Evolutionary conservation across 2,888 invertebrate genomes (phyloP).

Genomic region (Metalampra italica): DNA sequence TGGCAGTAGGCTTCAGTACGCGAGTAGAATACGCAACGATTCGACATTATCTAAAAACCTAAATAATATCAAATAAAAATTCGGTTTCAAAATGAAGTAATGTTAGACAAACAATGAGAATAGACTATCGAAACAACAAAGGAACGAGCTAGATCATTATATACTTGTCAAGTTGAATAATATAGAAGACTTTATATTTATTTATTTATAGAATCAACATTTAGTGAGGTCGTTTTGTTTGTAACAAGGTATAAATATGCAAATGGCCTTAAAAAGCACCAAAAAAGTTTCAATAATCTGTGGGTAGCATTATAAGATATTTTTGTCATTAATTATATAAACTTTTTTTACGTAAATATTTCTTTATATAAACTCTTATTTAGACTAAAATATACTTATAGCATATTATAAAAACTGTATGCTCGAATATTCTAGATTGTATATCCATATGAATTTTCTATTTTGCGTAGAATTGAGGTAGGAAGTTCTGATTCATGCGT

Average conservation of each 20-base stretch:
- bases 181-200: slow-evolving; percentile 31
- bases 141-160: slow-evolving; percentile 43
- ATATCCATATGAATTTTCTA: slow-evolving; percentile 56
- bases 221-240: slow-evolving; percentile 48
- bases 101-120: slow-evolving; percentile 6
- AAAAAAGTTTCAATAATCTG: slow-evolving; percentile 52
- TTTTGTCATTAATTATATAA: slow-evolving; percentile 53
- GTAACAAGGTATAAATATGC: slow-evolving; percentile 69
- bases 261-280: slow-evolving; percentile 69
- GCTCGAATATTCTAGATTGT: slow-evolving; percentile 63
- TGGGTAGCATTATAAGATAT: slow-evolving; percentile 56
- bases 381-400: slow-evolving; percentile 67
- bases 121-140: slow-evolving; percentile 8
- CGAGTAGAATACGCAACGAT: slow-evolving; percentile 40
- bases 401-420: slow-evolving; percentile 62
- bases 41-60: slow-evolving; percentile 44
- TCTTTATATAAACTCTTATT: slow-evolving; percentile 73
- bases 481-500: slow-evolving; percentile 57
- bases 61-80: slow-evolving; percentile 63
- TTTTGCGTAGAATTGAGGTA: slow-evolving; percentile 74
- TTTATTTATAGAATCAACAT: slow-evolving; percentile 49
- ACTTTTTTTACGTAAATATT: slow-evolving; percentile 70
- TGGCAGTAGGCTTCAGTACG: slow-evolving; percentile 74
- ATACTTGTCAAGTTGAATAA: slow-evolving; percentile 38
- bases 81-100: slow-evolving; percentile 45